phyloP scores from a whole-genome alignment of 2,113 vertebrate species.

The Thryonomys swinderianus region DNA sequence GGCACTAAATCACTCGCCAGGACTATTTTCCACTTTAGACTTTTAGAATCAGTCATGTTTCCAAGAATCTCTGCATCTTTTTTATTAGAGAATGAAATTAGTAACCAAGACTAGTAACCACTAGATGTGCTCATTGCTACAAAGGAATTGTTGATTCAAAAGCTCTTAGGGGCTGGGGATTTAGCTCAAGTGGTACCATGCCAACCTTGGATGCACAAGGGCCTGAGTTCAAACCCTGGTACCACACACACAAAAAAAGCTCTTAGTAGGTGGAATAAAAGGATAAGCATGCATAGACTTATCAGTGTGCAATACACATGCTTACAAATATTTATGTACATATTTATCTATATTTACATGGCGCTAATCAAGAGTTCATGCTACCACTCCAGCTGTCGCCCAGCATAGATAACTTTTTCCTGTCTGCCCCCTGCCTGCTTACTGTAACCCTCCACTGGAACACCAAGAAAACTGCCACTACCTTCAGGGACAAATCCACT shows the following conservation, averaged over 20 bases:
- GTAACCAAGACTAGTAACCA: not conserved
- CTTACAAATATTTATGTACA: not conserved
- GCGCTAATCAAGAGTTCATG: not conserved
- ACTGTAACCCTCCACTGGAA: not conserved
- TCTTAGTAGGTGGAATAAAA: not conserved
- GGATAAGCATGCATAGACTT: not conserved
- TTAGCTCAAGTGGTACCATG: too few species aligned
- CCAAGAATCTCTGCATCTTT: not conserved
- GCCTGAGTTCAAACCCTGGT: too few species aligned
- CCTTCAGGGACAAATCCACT: not conserved
- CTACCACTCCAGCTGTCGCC: not conserved
- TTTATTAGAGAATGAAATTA: not conserved
- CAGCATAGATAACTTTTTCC: not conserved
- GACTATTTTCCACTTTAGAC: not conserved
- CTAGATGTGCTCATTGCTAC: not conserved
- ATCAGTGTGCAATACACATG: not conserved
- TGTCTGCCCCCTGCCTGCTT: not conserved
- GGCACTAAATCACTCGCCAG: not conserved
- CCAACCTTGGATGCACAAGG: too few species aligned
- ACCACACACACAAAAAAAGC: too few species aligned
- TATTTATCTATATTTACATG: not conserved
- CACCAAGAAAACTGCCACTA: accelerated
- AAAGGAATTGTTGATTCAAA: not conserved
- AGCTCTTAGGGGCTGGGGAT: too few species aligned
- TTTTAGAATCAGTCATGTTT: not conserved